Evolutionary conservation across 2,113 vertebrate genomes (phyloP).

Genomic region (Sialia sialis): DNA sequence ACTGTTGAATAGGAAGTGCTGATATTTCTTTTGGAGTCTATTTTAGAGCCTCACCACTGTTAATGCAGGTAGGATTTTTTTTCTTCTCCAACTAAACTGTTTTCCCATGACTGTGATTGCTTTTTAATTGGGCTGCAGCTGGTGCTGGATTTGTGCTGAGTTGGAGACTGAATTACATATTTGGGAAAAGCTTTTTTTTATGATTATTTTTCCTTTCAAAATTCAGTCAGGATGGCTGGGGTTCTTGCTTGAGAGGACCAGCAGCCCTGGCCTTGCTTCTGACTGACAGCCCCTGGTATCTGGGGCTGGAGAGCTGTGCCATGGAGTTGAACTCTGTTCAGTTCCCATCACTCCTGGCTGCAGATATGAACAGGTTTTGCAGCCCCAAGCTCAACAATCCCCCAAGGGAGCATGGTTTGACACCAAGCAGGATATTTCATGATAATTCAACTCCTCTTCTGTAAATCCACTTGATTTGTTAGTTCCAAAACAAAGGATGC

Average conservation of each 20-base stretch:
- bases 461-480: neutral
- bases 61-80: neutral
- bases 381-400: neutral
- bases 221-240: neutral
- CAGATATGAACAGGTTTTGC: neutral
- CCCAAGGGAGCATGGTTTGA: neutral
- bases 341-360: neutral
- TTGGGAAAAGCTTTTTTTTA: neutral
- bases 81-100: neutral
- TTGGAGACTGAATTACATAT: neutral
- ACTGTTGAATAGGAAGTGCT: neutral
- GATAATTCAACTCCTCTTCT: neutral
- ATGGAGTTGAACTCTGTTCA: fast-evolving
- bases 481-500: neutral
- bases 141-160: slow-evolving; percentile 7
- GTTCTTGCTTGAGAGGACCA: neutral
- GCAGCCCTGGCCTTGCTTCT: neutral
- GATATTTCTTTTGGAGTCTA: neutral
- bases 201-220: neutral
- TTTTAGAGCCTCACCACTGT: neutral
- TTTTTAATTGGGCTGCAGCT: slow-evolving; percentile 48
- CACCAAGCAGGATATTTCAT: neutral
- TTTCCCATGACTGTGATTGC: neutral
- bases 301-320: neutral
- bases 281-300: fast-evolving